Evolutionary conservation across 1,140 invertebrate genomes (phyloP), one percentile per base, ranked within the genome.

Genomic region (Teleogryllus occipitalis): DNA sequence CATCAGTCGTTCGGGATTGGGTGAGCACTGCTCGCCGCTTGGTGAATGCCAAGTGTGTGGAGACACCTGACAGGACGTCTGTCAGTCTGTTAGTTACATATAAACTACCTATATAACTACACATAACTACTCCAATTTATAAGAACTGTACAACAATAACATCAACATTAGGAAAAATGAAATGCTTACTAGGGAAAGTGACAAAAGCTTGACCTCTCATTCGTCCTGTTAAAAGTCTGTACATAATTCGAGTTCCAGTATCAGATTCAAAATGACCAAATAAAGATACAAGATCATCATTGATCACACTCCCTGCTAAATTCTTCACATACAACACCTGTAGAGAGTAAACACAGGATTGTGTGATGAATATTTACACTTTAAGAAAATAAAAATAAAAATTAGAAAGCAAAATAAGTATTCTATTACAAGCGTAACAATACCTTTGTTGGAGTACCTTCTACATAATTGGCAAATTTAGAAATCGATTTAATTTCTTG

Each of bases 171-270:
- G 10, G 18, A 2, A 65, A 65, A 78, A 80, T 73, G 76, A 77
- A 49, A 21, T 79, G 81, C 84, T 85, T 86, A 90, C 89, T 83
- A 79, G 82, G 76, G 84, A 90, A 89, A 76, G 86, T 86, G 22
- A 90, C 82, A 85, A 90, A 90, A 65, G 88, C 89, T 83, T 90
- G 89, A 80, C 89, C 89, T 83, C 84, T 87, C 89, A 90, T 89
- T 85, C 84, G 87, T 8, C 89, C 89, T 46, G 81, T 83, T 85
- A 90, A 85, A 8, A 89, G 79, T 83, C 84, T 84, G 81, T 87
- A 87, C 5, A 82, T 79, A 49, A 87, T 84, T 48, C 79, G 82
- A 12, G 80, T 78, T 75, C 83, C 77, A 47, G 82, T 80, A 27
- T 82, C 75, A 79, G 82, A 80, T 78, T 86, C 83, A 82, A 85